Conservation (phyloP, 1,140 invertebrate genomes). For the Stegodyphus dumicola region DNA sequence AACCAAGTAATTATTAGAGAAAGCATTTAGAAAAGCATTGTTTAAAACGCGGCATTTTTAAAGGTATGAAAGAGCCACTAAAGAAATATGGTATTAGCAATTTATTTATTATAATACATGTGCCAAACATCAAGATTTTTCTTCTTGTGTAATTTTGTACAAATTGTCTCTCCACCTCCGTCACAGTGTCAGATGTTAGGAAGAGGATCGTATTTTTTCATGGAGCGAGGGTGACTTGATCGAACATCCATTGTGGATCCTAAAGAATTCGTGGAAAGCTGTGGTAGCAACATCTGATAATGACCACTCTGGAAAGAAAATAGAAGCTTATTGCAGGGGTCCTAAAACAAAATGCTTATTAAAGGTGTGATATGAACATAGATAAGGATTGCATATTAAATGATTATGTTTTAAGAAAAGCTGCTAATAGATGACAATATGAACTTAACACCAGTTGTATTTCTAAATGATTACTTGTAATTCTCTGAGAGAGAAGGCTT, state of each 20-base stretch:
- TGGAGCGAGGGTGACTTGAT: conserved; percentile 21
- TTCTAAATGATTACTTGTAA: too few species aligned
- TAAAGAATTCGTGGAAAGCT: conserved; percentile 38
- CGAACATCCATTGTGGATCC: conserved; percentile 34
- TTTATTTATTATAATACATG: background rate
- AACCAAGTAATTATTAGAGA: too few species aligned
- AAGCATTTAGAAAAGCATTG: too few species aligned
- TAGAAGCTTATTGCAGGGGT: background rate
- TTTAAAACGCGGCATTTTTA: too few species aligned
- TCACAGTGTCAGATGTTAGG: conserved; percentile 39
- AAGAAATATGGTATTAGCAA: too few species aligned
- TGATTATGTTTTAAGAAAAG: too few species aligned
- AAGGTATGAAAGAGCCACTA: background rate
- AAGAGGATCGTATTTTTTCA: conserved; percentile 59
- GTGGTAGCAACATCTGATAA: conserved; percentile 40
- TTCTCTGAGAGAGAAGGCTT: too few species aligned
- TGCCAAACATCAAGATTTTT: background rate
- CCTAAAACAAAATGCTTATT: background rate
- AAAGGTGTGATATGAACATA: too few species aligned
- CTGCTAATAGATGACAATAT: too few species aligned
- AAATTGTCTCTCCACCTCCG: background rate
- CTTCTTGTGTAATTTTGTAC: background rate
- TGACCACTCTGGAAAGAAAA: conserved; percentile 44
- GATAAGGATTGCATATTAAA: too few species aligned
- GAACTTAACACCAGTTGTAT: too few species aligned